These are phyloP conservation scores for Poeciliopsis occidentalis DNA, from an alignment of 2,113 vertebrate species.

Conservation along the genomic window DNA sequence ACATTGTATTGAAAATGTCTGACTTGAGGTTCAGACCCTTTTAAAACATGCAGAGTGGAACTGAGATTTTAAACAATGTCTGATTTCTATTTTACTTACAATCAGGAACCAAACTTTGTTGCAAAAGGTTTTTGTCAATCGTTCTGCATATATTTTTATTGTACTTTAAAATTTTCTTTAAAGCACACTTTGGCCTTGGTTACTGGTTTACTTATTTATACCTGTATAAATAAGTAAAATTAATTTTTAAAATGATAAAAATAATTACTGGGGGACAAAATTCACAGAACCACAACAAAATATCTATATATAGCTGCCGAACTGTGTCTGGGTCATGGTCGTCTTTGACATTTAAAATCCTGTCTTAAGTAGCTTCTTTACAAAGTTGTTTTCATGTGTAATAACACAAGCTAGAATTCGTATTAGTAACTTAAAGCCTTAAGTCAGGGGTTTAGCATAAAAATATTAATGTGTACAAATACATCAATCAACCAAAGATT, in stretches of 20 bases:
- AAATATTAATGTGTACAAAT: no score
- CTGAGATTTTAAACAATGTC: not conserved
- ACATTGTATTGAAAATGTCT: not conserved
- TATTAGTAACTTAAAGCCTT: no score
- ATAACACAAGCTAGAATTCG: not conserved
- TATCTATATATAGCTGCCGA: no score
- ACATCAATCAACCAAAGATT: not conserved
- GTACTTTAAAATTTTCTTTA: not conserved
- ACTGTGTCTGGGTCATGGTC: no score
- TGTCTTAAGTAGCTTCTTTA: not conserved
- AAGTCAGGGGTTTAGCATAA: no score
- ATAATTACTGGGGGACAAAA: not conserved
- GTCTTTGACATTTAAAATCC: not conserved
- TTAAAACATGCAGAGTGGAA: not conserved
- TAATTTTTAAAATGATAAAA: not conserved
- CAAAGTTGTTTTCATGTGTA: not conserved
- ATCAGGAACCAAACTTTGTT: no score
- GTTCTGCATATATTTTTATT: no score
- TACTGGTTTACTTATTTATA: not conserved
- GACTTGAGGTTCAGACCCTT: not conserved
- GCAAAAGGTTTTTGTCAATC: no score
- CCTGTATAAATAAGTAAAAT: no score
- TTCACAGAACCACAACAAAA: no score
- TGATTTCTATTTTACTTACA: no score
- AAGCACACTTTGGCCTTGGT: not conserved